These are phyloP conservation scores for Myotis findleyi DNA, from an alignment of 2,797 vertebrate species.

Conservation along the genomic window DNA sequence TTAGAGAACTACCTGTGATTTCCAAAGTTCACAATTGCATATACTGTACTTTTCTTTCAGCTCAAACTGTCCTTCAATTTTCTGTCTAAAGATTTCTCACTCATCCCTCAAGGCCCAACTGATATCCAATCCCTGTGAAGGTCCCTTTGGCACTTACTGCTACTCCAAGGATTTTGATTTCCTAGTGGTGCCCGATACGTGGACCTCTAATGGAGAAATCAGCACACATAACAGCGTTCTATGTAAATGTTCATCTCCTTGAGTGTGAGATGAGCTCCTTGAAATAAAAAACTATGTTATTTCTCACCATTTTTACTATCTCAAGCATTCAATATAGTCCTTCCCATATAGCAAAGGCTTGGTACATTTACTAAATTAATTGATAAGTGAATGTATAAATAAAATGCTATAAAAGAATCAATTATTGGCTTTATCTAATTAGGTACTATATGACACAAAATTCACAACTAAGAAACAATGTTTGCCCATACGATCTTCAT, in stretches of 20 bases:
- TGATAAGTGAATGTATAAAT: background rate
- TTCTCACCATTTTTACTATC: background rate
- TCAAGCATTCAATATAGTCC: background rate
- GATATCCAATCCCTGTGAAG: background rate
- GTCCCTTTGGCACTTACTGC: background rate
- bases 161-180: background rate
- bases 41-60: background rate
- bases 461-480: background rate
- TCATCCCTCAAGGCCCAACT: background rate
- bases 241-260: background rate
- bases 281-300: background rate
- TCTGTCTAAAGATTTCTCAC: background rate
- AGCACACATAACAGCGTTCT: background rate
- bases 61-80: background rate
- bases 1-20: background rate
- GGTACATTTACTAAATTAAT: background rate
- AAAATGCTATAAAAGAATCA: conserved; percentile 44
- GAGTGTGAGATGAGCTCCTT: background rate
- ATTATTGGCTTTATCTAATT: background rate
- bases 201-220: background rate
- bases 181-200: background rate
- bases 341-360: background rate
- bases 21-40: background rate
- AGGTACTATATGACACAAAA: background rate
- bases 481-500: background rate